These are phyloP conservation scores for Natrix natrix DNA, from an alignment of 2,797 vertebrate species.

Conservation along the genomic window DNA sequence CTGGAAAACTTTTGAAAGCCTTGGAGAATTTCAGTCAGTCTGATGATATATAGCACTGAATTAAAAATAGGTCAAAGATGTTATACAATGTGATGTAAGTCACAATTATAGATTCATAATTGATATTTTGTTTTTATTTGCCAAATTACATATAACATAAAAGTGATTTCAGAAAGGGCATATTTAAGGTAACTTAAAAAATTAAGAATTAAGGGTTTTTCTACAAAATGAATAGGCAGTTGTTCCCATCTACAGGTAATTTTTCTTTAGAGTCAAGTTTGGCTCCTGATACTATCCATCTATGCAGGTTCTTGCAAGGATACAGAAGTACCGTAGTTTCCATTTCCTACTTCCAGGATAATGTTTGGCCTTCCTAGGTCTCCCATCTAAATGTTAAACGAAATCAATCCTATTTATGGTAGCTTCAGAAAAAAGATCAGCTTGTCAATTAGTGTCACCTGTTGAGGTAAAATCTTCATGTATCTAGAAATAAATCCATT, in stretches of 20 bases:
- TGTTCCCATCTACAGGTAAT: neutral
- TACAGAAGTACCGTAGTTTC: neutral
- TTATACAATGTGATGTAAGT: neutral
- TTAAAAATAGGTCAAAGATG: neutral
- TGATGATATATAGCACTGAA: neutral
- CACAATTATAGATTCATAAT: neutral
- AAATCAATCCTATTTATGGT: neutral
- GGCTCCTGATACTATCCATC: neutral
- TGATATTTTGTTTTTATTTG: neutral
- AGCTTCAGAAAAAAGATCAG: neutral
- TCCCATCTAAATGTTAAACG: neutral
- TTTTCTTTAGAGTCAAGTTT: neutral
- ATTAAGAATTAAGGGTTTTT: neutral
- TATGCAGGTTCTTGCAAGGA: neutral
- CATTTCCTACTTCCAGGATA: neutral
- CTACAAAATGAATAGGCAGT: neutral
- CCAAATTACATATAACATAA: neutral
- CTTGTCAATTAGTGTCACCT: neutral
- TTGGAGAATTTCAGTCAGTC: neutral
- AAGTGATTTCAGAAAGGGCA: neutral
- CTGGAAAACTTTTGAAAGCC: neutral
- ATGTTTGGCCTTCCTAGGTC: neutral
- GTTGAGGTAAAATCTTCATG: neutral
- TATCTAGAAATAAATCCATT: neutral
- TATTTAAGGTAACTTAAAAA: neutral